Evolutionary conservation across 2,113 vertebrate species (phyloP).

Genomic region (Dissostichus mawsoni): DNA sequence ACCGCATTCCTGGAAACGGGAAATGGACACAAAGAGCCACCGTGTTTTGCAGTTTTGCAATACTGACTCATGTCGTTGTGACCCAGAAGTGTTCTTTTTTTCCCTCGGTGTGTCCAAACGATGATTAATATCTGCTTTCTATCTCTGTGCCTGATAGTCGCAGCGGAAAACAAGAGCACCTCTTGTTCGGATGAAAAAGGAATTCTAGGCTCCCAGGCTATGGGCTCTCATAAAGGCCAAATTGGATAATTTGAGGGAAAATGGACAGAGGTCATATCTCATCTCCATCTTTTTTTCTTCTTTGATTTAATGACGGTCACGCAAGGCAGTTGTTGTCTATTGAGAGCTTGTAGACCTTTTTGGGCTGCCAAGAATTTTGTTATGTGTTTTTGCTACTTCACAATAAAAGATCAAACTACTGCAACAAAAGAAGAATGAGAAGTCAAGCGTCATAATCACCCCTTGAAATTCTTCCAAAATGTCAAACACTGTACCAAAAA

Average conservation of each 20-base stretch:
- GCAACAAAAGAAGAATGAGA: background rate
- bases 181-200: slow-evolving; percentile 90
- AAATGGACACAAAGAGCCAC: slow-evolving; percentile 90
- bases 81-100: slow-evolving; percentile 88
- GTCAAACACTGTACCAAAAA: background rate
- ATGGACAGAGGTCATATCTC: slow-evolving; percentile 89
- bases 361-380: background rate
- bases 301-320: slow-evolving; percentile 56
- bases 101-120: slow-evolving; percentile 84
- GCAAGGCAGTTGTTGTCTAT: slow-evolving; percentile 44
- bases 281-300: slow-evolving; percentile 64
- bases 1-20: slow-evolving; percentile 92
- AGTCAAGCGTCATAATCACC: background rate
- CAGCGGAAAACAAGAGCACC: slow-evolving; percentile 91
- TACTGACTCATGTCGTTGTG: slow-evolving; percentile 92
- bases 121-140: slow-evolving; percentile 98
- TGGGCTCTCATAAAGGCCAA: slow-evolving; percentile 91
- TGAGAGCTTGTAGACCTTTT: slow-evolving; percentile 18
- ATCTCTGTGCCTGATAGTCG: slow-evolving; percentile 88
- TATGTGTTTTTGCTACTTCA: background rate
- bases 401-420: background rate
- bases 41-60: slow-evolving; percentile 88
- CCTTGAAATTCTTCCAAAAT: slow-evolving; percentile 5
- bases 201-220: slow-evolving; percentile 87
- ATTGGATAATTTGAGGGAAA: slow-evolving; percentile 92